phyloP scores from a whole-genome alignment of 2,888 invertebrate species.

The Flexamia atlantica region DNA sequence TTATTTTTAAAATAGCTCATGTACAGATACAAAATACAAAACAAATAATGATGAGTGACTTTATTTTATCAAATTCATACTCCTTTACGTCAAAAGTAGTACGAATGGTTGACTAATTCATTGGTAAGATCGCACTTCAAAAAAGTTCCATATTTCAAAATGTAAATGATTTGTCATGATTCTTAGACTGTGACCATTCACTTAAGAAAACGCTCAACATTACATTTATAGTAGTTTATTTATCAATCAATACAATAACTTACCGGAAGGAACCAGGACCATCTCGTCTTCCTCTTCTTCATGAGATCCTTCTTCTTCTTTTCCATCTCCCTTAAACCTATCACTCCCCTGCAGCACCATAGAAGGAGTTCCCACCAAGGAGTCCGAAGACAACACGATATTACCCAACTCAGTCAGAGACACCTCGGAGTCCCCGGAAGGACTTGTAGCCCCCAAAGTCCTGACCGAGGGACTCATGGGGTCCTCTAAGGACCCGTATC shows the following conservation, averaged over 20 bases:
- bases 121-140: too few species aligned
- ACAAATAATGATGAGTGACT: too few species aligned
- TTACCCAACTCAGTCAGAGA: constrained; percentile 32
- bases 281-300: constrained; percentile 60
- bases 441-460: constrained; percentile 14
- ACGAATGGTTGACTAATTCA: too few species aligned
- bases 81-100: too few species aligned
- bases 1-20: too few species aligned
- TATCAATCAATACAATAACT: constrained; percentile 47
- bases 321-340: constrained; percentile 10
- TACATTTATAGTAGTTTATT: too few species aligned
- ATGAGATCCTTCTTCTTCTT: constrained; percentile 16
- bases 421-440: constrained; percentile 32
- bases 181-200: too few species aligned
- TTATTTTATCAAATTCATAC: too few species aligned
- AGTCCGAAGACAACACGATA: neutral
- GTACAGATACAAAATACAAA: too few species aligned
- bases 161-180: too few species aligned
- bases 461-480: neutral
- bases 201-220: too few species aligned
- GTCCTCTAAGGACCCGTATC: neutral
- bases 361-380: constrained; percentile 24
- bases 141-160: too few species aligned
- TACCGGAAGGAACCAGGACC: constrained; percentile 64
- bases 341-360: neutral